These are phyloP conservation scores for Diplolepis rosae DNA, from an alignment of 2,888 invertebrate species.

Conservation along the genomic window DNA sequence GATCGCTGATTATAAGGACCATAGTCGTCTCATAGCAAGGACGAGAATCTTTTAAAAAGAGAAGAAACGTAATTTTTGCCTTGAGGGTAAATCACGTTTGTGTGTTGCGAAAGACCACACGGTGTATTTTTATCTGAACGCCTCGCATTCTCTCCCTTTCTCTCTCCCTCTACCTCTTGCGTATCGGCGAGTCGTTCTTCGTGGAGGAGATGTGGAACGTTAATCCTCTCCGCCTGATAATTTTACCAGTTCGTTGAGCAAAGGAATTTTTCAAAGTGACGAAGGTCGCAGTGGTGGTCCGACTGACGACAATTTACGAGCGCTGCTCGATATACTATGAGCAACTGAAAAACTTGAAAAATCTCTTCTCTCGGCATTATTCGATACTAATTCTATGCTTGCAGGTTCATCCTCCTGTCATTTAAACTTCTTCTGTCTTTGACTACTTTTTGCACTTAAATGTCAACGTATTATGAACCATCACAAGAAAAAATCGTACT, in stretches of 20 bases:
- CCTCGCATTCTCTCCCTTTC: constrained; percentile 49
- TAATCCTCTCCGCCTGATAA: constrained; percentile 48
- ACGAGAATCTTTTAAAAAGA: neutral
- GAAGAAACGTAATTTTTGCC: constrained; percentile 37
- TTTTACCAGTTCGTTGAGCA: constrained; percentile 36
- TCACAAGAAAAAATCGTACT: constrained; percentile 58
- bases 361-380: neutral
- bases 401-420: neutral
- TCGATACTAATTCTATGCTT: constrained; percentile 9
- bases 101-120: constrained; percentile 58
- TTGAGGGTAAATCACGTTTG: constrained; percentile 48
- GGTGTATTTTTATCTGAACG: constrained; percentile 64
- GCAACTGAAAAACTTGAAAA: neutral
- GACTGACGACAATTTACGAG: neutral
- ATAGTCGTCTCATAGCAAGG: constrained; percentile 18
- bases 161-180: constrained; percentile 31
- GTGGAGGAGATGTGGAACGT: constrained; percentile 49
- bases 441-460: constrained; percentile 49
- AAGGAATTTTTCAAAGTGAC: constrained; percentile 6
- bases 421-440: neutral
- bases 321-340: neutral
- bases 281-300: neutral
- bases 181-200: neutral
- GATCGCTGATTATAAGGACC: constrained; percentile 47
- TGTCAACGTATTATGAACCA: constrained; percentile 65